Base-by-base conservation (phyloP, 2,888 invertebrate species). In the Dicycla oo region DNA sequence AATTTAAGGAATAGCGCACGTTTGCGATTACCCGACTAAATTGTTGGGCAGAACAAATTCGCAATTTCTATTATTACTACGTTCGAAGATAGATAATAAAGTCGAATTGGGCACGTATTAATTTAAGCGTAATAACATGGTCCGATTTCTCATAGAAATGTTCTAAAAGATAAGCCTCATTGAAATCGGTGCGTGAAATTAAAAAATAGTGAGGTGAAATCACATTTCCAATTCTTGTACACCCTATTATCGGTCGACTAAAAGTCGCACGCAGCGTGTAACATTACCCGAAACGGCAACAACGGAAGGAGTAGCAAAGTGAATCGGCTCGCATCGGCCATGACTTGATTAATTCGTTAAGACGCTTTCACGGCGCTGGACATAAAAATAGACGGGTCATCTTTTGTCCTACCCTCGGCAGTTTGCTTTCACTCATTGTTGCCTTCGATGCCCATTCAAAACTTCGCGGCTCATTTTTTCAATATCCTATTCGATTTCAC, bases 301-400 rank as follows among this genome's bases (percentile, higher is more conserved):
- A 80, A 86, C 86, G 90, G 89, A 91, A 91, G 87, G 30, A 84
- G 88, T 88, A 87, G 86, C 87, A 89, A 89, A 90, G 85, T 89
- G 89, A 92, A 90, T 89, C 88, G 83, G 81, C 80, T 86, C 80
- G 76, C 47, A 82, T 80, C 89, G 87, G 90, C 91, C 89, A 91
- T 86, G 89, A 83, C 87, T 88, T 88, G 88, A 94, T 94, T 94
- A 94, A 94, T 93, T 92, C 89, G 91, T 90, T 89, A 89, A 92
- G 91, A 90, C 68, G 86, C 89, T 92, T 93, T 91, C 91, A 86
- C 88, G 76, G 87, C 84, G 79, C n/a, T n/a, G 82, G 83, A 91
- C 90, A 91, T 89, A 92, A 92, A 93, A 92, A 93, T 90, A 90
- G 91, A 90, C 89, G 78, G 86, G 81, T 80, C 88, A 87, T 84